Conservation (phyloP, 2,888 invertebrate species). For the Chydorus sphaericus region DNA sequence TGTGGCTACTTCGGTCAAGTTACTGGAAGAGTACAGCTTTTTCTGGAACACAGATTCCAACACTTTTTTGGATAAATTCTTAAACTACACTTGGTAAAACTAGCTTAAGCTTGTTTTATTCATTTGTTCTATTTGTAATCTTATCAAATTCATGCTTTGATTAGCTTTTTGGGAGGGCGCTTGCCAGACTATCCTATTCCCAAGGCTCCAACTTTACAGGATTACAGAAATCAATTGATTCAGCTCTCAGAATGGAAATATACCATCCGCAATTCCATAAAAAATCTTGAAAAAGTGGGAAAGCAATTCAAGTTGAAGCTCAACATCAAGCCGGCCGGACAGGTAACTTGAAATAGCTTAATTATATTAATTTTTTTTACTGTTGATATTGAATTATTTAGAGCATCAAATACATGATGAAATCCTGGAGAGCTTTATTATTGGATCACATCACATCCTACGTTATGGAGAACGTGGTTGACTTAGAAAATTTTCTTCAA, state of each 20-base stretch:
- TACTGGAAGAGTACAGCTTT: conserved; percentile 49
- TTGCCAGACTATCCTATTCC: not conserved
- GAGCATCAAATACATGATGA: conserved; percentile 4
- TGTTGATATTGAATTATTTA: not conserved
- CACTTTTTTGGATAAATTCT: conserved; percentile 75
- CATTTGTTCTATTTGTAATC: no score
- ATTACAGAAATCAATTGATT: conserved; percentile 1
- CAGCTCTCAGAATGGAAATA: conserved; percentile 2
- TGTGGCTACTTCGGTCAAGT: not conserved
- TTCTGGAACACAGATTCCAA: conserved; percentile 81
- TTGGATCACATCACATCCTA: conserved; percentile 11
- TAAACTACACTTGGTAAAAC: no score
- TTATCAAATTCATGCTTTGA: no score
- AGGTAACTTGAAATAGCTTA: not conserved
- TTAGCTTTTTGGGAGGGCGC: not conserved
- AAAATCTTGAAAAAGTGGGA: not conserved
- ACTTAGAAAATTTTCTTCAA: conserved; percentile 73
- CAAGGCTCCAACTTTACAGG: not conserved
- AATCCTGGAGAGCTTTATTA: conserved; percentile 3
- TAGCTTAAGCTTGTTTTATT: no score
- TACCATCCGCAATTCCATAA: not conserved
- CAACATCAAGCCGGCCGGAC: conserved; percentile 1
- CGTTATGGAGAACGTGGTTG: conserved; percentile 25
- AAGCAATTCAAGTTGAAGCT: not conserved
- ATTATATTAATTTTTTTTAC: no score